phyloP scores from a whole-genome alignment of 2,113 vertebrate genomes.

The Macaca mulatta region DNA sequence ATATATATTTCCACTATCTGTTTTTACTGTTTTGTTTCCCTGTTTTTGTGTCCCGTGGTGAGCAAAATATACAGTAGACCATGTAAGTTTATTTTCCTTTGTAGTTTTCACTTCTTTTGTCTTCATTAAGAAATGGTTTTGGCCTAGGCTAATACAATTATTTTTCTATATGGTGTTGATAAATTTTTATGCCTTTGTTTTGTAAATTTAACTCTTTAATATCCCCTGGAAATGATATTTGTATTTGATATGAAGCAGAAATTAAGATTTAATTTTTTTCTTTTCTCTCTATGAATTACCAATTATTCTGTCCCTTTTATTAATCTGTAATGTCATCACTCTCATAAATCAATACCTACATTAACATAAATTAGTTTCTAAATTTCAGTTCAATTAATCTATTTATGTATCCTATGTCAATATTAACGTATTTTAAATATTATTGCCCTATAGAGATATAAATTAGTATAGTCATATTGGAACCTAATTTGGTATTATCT shows the following conservation, averaged over 20 bases:
- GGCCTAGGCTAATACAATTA: neutral
- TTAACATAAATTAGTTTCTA: neutral
- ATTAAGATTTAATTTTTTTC: neutral
- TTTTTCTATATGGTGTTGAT: neutral
- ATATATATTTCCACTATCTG: neutral
- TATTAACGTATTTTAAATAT: neutral
- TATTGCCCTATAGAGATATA: neutral
- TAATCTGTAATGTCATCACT: neutral
- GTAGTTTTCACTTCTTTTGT: neutral
- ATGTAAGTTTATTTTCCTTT: neutral
- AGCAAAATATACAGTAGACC: neutral
- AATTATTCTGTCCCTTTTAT: neutral
- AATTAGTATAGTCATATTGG: neutral
- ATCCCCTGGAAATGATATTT: neutral
- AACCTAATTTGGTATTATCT: neutral
- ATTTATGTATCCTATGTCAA: neutral
- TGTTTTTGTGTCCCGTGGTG: neutral
- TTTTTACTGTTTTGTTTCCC: neutral
- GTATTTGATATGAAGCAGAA: neutral
- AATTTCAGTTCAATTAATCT: neutral
- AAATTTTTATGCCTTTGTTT: neutral
- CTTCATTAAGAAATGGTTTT: neutral
- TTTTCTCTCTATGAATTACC: neutral
- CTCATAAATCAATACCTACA: neutral
- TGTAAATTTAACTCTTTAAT: neutral